Percentiles rank a stretch among this genome's conserved stretches.
phyloP scores from a whole-genome alignment of 2,888 invertebrate species.

The Troides oblongomaculatus region DNA sequence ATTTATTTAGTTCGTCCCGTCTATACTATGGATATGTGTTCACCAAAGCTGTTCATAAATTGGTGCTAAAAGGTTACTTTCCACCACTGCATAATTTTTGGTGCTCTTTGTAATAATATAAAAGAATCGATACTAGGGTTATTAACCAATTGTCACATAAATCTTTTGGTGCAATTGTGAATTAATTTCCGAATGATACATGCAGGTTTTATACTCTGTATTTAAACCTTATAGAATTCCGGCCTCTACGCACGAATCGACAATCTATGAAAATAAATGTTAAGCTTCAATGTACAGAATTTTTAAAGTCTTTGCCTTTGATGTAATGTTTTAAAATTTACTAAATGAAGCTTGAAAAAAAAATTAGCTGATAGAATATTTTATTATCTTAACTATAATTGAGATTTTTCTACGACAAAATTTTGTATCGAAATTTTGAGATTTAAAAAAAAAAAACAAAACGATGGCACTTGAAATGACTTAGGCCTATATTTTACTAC shows the following conservation, averaged over 20 bases:
- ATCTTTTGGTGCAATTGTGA: background rate
- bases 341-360: background rate
- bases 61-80: background rate
- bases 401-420: background rate
- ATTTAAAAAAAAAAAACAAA: background rate
- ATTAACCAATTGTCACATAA: background rate
- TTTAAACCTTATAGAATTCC: background rate
- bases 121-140: background rate
- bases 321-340: background rate
- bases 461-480: background rate
- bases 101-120: background rate
- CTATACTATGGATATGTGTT: background rate
- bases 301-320: slow-evolving; percentile 21
- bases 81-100: background rate
- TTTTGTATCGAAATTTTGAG: background rate
- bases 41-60: background rate
- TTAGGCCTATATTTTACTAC: slow-evolving; percentile 36
- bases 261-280: slow-evolving; percentile 6
- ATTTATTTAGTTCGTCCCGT: background rate
- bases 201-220: background rate
- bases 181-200: background rate
- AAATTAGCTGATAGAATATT: background rate
- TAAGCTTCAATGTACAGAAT: slow-evolving; percentile 18
- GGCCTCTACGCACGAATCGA: slow-evolving; percentile 5
- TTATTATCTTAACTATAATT: background rate